Evolutionary conservation across 2,888 invertebrate species (phyloP), one percentile per base, ranked within the genome.

Genomic region (Lithophane semibrunnea): DNA sequence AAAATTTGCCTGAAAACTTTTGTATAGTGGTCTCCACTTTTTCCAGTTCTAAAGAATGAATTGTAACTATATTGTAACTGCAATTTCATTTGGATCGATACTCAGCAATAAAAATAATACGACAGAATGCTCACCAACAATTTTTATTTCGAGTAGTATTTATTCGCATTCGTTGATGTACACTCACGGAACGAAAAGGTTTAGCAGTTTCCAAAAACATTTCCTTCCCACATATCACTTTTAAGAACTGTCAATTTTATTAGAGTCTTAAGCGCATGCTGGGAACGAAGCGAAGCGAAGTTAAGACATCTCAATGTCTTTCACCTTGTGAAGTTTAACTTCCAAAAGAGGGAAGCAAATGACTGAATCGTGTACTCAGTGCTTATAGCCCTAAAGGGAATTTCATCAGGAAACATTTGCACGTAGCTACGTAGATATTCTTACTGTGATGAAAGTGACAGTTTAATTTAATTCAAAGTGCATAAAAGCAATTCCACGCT

Each of bases 381-480:
- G 47, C 37, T 42, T 24, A 76, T 13, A 10, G 24, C 65, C 9
- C 65, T 65, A 58, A 77, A 56, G 65, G 24, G 56, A 77, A 24
- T 65, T 56, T 76, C 77, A 49, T 76, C 77, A 49, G 65, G 77
- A 42, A 56, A 42, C 47, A 77, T 77, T 75, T 37, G 12, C 65
- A 77, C 77, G 54, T 77, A 65, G 24, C 12, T 76, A n/a, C 47
- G 76, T 9, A 73, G 37, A 37, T 18, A 77, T 77, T 56, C 21
- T 21, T 75, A 58, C 9, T 65, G 56, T 56, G 47, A 76, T 21
- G 12, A 58, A 76, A 66, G 24, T 65, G 54, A 65, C 47, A 24
- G 24, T 77, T 56, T 56, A 65, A 58, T 66, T 42, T 9, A 77
- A 75, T 75, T 64, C 37, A 24, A 76, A 63, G 47, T 64, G 47